Conservation (phyloP, 1,140 invertebrate species). For the Eurosta solidaginis region DNA sequence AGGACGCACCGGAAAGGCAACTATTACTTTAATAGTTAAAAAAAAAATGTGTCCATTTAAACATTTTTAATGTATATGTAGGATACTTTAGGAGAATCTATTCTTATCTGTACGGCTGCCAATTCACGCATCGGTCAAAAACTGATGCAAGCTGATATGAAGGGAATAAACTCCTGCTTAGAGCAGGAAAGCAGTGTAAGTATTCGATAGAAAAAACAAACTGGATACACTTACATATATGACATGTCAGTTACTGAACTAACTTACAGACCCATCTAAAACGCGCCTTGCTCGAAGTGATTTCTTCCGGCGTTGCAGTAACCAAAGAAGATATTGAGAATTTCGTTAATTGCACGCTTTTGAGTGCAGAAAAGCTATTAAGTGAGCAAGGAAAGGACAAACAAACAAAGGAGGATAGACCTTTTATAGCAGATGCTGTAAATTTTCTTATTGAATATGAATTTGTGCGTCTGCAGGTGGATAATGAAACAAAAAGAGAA, state of each 20-base stretch:
- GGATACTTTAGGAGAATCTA: conserved; percentile 82
- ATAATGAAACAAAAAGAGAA: conserved; percentile 59
- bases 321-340: conserved; percentile 73
- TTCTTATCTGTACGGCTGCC: conserved; percentile 81
- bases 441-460: conserved; percentile 65
- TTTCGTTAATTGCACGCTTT: conserved; percentile 83
- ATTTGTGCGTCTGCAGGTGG: conserved; percentile 64
- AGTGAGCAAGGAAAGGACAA: conserved; percentile 44
- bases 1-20: conserved; percentile 86
- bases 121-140: conserved; percentile 73
- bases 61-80: conserved; percentile 27
- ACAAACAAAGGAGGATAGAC: conserved; percentile 10
- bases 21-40: neutral
- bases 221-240: neutral
- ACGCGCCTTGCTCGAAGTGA: conserved; percentile 77
- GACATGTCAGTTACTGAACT: neutral
- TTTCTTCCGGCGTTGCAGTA: conserved; percentile 84
- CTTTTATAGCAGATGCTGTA: conserved; percentile 51
- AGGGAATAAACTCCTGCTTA: conserved; percentile 84
- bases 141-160: conserved; percentile 71
- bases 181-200: conserved; percentile 69
- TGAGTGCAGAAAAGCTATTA: conserved; percentile 51
- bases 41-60: neutral
- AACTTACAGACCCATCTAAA: conserved; percentile 60
- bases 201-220: too few relatives aligned